Base-by-base conservation (phyloP, 1,140 invertebrate species). In the Aplysia californica region DNA sequence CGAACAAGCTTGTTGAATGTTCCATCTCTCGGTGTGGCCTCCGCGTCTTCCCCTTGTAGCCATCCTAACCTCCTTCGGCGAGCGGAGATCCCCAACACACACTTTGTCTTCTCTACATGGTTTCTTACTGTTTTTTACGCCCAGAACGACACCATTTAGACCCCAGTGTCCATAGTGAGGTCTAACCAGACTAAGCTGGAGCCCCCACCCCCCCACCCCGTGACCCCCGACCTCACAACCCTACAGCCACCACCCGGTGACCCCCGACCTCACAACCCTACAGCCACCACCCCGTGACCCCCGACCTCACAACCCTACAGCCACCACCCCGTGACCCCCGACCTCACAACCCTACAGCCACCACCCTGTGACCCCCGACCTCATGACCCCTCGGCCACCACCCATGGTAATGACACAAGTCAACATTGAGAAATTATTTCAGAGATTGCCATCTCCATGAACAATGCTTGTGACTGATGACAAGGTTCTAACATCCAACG, bases 31-130 rank as follows among this genome's bases (percentile, higher is more conserved):
- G n/a, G n/a, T 69, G 67, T 69, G 67, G 67, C 67, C 67, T 69
- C 67, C 67, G 31, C 41, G 35, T 69, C 67, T 50, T 36, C 67
- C 67, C 67, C 67, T 69, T 69, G 1, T 69, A 69, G 67, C 67
- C 67, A 69, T 44, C 67, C 10, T 44, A 69, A 50, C 67, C 67
- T 50, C 67, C 67, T 50, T 44, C 55, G 18, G 3, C 15, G 26
- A 67, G 26, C 10, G 29, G 5, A 10, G 29, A 6, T 61, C 29
- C 23, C 58, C 23, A 10, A 10, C 20, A 15, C 44, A 50, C n/a
- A n/a, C 44, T n/a, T n/a, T 15, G 44, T n/a, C n/a, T 50, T 50
- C 44, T 50, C n/a, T n/a, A n/a, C n/a, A n/a, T n/a, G n/a, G n/a
- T n/a, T n/a, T n/a, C n/a, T n/a, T n/a, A n/a, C n/a, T n/a, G n/a